A percentile compares a stretch with the other conserved stretches of the same genome.
phyloP scores from a whole-genome alignment of 2,113 vertebrate genomes.

The Noturus placidus region DNA sequence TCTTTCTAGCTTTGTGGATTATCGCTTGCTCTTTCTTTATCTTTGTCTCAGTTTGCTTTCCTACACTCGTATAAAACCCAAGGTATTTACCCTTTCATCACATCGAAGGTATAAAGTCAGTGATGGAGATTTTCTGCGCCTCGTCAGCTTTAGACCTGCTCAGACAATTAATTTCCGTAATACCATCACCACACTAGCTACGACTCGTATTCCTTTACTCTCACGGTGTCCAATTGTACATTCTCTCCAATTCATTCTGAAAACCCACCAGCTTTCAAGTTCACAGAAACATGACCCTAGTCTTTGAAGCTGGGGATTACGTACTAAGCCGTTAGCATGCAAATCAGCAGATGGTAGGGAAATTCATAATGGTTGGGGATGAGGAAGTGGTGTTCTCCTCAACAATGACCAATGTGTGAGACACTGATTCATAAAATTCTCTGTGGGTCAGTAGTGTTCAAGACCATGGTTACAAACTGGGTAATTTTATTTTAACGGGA shows the following conservation, averaged over 20 bases:
- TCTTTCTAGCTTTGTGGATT: background rate
- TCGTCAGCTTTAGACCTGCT: background rate
- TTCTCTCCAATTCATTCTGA: background rate
- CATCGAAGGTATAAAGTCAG: background rate
- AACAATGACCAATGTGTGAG: background rate
- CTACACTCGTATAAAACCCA: background rate
- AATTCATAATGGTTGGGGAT: conserved; percentile 1
- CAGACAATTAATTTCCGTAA: background rate
- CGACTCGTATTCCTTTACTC: background rate
- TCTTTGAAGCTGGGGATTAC: conserved; percentile 16
- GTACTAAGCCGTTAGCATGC: conserved; percentile 17
- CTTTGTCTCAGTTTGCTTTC: background rate
- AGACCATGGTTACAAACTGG: background rate
- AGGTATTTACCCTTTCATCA: background rate
- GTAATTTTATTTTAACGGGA: background rate
- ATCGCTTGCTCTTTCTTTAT: background rate
- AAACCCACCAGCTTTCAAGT: conserved; percentile 23
- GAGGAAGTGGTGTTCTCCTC: background rate
- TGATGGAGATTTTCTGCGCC: background rate
- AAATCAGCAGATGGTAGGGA: conserved; percentile 30
- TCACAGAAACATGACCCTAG: conserved; percentile 22
- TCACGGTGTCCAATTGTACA: background rate
- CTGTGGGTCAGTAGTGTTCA: background rate
- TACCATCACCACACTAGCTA: background rate
- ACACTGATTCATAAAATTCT: background rate